Evolutionary conservation across 2,113 vertebrate species (phyloP), one percentile per base, ranked within the genome.

Genomic region (Gallinago paraguaiae): DNA sequence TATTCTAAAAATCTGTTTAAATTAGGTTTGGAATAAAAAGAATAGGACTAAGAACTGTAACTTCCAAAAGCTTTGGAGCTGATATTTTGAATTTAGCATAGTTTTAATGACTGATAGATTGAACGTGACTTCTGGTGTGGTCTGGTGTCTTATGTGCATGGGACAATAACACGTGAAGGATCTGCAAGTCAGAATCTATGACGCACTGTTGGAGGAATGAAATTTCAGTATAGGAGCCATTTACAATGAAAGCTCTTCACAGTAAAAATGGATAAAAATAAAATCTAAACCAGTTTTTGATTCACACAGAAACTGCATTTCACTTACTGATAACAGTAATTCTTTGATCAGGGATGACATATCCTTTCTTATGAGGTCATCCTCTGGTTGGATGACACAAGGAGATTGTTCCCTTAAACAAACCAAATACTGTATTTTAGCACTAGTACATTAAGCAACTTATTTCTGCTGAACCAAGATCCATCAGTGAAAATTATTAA

Each of bases 401-500:
- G n/a, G 74, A 75, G 80, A 18, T 60, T 60, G 16, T 35, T 94
- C 13, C 51, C 61, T 79, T 88, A 60, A 84, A 30, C 30, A 59
- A 68, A 94, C 15, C 11, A 17, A 93, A 56, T 54, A 35, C n/a
- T 78, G 24, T 10, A 88, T 63, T 76, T 63, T 59, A 65, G 76
- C 25, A 81, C 43, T 82, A 43, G 39, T 95, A 17, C 10, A 30
- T 53, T 92, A 82, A 87, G 37, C 41, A 92, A 79, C 91, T 96
- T 92, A 48, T 90, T 91, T 92, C 61, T 82, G 54, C 28, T 80
- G 71, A 37, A 85, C 48, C n/a, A 70, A 91, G 45, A 91, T 88
- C 48, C 76, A 86, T 76, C 92, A 86, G 74, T 88, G 68, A 95
- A 93, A 96, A 87, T 93, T 46, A 92, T 96, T 95, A 82, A 43